Evolutionary conservation across 2,888 invertebrate species (phyloP).

Genomic region (Erebia ligea): DNA sequence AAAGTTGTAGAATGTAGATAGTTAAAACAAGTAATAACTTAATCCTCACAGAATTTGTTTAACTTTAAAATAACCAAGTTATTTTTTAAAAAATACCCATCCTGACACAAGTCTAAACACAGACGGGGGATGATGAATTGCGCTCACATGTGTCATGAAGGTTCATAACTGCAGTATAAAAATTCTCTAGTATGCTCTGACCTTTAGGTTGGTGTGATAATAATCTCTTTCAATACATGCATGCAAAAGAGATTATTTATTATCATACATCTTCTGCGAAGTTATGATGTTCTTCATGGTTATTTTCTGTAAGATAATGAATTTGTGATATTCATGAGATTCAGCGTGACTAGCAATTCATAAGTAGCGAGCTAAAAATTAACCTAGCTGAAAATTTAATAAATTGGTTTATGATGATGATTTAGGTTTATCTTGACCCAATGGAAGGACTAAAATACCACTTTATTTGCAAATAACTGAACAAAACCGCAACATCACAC

Average conservation of each 20-base stretch:
- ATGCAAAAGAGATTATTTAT: slow-evolving; percentile 5
- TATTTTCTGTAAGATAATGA: slow-evolving; percentile 2
- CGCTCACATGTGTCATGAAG: not conserved
- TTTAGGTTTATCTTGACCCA: not conserved
- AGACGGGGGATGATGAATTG: too few species aligned
- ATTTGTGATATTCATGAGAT: not conserved
- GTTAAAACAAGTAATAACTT: too few species aligned
- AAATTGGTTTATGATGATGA: not conserved
- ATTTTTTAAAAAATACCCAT: too few species aligned
- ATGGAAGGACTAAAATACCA: not conserved
- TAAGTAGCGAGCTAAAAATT: not conserved
- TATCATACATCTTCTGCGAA: slow-evolving; percentile 3
- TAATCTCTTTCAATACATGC: not conserved
- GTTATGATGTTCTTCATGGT: slow-evolving; percentile 4
- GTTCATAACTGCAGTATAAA: not conserved
- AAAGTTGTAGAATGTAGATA: too few species aligned
- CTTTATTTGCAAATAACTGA: too few species aligned
- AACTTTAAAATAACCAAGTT: too few species aligned
- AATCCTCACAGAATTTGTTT: too few species aligned
- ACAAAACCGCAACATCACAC: too few species aligned
- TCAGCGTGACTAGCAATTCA: not conserved
- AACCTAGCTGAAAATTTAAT: too few species aligned
- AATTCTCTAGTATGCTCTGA: not conserved
- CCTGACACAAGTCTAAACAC: too few species aligned
- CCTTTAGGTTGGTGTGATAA: not conserved